These are phyloP conservation scores for Eonycteris spelaea DNA, from an alignment of 2,113 vertebrate species.

Conservation along the genomic window DNA sequence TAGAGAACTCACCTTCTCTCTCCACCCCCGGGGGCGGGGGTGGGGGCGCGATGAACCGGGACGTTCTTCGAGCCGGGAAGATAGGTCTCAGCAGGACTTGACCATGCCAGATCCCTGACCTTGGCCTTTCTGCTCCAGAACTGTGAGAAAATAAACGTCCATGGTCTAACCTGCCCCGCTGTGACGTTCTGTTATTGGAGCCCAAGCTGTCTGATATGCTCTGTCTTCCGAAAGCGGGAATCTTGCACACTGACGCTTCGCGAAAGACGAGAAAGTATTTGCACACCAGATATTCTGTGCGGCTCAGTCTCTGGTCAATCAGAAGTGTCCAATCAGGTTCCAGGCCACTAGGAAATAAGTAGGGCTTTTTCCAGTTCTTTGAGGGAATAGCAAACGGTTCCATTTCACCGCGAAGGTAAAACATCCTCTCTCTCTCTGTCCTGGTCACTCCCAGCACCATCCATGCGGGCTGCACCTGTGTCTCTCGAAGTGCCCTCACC, in stretches of 20 bases:
- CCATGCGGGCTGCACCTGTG: rapidly evolving
- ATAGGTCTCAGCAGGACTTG: rapidly evolving
- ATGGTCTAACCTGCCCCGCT: background rate
- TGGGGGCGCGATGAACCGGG: background rate
- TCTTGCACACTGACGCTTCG: background rate
- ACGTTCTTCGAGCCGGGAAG: background rate
- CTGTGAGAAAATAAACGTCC: background rate
- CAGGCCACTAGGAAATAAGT: too few relatives aligned
- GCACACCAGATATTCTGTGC: rapidly evolving
- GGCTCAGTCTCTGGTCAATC: background rate
- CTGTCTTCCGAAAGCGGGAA: background rate
- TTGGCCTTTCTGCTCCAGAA: background rate
- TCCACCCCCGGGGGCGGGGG: rapidly evolving
- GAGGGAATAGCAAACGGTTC: background rate
- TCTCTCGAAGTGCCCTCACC: too few relatives aligned
- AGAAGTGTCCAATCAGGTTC: background rate
- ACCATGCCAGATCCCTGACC: too few relatives aligned
- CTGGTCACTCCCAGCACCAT: background rate
- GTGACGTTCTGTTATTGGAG: background rate
- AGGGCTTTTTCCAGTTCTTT: background rate
- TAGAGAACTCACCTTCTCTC: background rate
- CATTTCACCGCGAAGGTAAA: background rate
- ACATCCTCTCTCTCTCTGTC: background rate
- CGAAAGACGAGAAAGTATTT: background rate
- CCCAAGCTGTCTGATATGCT: background rate